Percentiles rank a stretch among this genome's conserved stretches.
phyloP scores from a whole-genome alignment of 1,140 invertebrate genomes.

The Drosophila triauraria region DNA sequence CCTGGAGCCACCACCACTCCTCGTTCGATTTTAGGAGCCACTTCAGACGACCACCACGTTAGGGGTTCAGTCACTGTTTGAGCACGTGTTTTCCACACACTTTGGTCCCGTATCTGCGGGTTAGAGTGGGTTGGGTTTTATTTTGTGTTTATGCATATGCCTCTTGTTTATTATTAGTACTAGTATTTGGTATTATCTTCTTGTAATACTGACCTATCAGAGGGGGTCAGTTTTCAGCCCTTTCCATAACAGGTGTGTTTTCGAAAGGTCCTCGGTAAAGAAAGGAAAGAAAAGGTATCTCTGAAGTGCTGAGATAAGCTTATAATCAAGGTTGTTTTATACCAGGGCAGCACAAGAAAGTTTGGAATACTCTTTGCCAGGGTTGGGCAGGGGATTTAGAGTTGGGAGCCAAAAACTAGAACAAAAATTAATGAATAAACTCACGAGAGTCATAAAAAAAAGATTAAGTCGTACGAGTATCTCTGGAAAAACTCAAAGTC shows the following conservation, averaged over 20 bases:
- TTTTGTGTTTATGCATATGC: neutral
- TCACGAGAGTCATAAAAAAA: too few species aligned
- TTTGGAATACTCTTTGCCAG: neutral
- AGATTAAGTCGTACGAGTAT: too few species aligned
- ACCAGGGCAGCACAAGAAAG: neutral
- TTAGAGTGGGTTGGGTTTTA: conserved; percentile 14
- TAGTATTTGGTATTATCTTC: conserved; percentile 20
- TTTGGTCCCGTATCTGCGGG: conserved; percentile 17
- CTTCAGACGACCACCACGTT: conserved; percentile 19
- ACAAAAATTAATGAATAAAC: too few species aligned
- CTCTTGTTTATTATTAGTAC: neutral
- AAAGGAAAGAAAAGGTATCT: conserved; percentile 4
- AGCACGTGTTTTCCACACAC: conserved; percentile 28
- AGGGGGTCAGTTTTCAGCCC: conserved; percentile 35
- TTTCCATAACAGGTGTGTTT: neutral
- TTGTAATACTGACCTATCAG: conserved; percentile 12
- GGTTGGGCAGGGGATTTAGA: neutral
- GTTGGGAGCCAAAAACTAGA: neutral
- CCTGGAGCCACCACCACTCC: conserved; percentile 5
- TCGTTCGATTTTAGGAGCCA: conserved; percentile 16
- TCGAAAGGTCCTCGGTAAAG: conserved; percentile 4
- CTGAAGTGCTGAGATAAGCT: conserved; percentile 25
- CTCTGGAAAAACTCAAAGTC: too few species aligned
- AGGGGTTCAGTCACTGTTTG: neutral
- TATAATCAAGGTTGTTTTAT: neutral